Evolutionary conservation across 2,888 invertebrate species (phyloP), one percentile per base, ranked within the genome.

Genomic region (Hetaerina titia): DNA sequence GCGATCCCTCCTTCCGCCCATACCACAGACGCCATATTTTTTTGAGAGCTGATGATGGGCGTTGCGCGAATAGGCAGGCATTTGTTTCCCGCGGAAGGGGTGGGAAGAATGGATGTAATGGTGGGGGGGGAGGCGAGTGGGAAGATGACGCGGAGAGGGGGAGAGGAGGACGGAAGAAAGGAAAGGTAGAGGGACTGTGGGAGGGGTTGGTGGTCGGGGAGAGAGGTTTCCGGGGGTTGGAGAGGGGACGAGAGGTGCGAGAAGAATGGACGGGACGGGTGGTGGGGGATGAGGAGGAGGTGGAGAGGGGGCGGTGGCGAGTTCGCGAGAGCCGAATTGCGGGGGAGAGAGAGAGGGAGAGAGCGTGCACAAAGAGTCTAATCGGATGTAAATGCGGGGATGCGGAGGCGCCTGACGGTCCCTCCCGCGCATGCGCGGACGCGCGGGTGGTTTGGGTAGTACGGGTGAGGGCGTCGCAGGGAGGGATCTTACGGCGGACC

Each of bases 31-130:
- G 88, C 88, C 88, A 89, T 89, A 69, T 89, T 95, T 95, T 95
- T 95, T 45, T 45, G 45, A 45, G 58, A 95, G 63, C 89, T 64
- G 94, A 95, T 95, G 94, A 95, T 94, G 74, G 94, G 87, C 94
- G 94, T 87, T 94, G 58, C 89, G 94, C 89, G 89, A 58, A 63
- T n/a, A 63, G 64, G 94, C 63, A 89, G 89, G 88, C 94, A 95
- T 95, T 95, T 95, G 94, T 95, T 88, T 95, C 45, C 88, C 88
- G 94, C 17, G 81, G 45, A 57, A 19, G 45, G 88, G 88, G 45
- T 17, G 5, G 17, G 56, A 17, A 57, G 89, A 89, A 19, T 15
- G 89, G 89, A 17, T 19, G 17, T 2, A 9, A 13, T 4, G 89
- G 57, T 9, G 1, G 57, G 22, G 88, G 15, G 22, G 88, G 25